phyloP scores from a whole-genome alignment of 2,888 invertebrate species.

The Tetheella fluctuosa region DNA sequence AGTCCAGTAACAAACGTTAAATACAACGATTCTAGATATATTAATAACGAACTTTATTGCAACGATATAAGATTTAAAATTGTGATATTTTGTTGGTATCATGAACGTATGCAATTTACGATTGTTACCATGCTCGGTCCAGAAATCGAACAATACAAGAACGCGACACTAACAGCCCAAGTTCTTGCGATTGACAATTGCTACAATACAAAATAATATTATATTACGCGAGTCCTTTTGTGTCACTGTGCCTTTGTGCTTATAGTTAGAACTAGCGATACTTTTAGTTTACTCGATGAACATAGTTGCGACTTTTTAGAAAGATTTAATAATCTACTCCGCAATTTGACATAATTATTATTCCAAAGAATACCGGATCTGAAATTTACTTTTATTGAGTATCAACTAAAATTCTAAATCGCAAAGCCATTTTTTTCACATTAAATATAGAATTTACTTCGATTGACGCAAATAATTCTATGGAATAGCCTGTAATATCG shows the following conservation, averaged over 20 bases:
- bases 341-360: background rate
- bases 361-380: too few relatives aligned
- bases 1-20: constrained; percentile 40
- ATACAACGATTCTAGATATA: background rate
- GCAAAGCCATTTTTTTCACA: too few relatives aligned
- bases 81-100: constrained; percentile 13
- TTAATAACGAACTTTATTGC: constrained; percentile 16
- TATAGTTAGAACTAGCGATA: constrained; percentile 40
- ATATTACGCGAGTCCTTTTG: constrained; percentile 51
- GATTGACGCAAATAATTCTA: constrained; percentile 21
- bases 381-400: background rate
- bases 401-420: too few relatives aligned
- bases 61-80: constrained; percentile 25
- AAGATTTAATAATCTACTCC: constrained; percentile 2
- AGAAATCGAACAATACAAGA: constrained; percentile 58
- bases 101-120: constrained; percentile 17
- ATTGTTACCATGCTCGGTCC: constrained; percentile 23
- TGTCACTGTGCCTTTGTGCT: constrained; percentile 45
- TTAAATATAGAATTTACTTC: too few relatives aligned
- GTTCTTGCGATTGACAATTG: constrained; percentile 68
- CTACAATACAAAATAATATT: constrained; percentile 59
- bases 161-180: constrained; percentile 58
- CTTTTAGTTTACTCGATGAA: constrained; percentile 30
- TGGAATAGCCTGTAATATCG: constrained; percentile 15
- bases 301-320: constrained; percentile 28